Base-by-base conservation (phyloP, 2,797 vertebrate genomes). In the Argentina silus region DNA sequence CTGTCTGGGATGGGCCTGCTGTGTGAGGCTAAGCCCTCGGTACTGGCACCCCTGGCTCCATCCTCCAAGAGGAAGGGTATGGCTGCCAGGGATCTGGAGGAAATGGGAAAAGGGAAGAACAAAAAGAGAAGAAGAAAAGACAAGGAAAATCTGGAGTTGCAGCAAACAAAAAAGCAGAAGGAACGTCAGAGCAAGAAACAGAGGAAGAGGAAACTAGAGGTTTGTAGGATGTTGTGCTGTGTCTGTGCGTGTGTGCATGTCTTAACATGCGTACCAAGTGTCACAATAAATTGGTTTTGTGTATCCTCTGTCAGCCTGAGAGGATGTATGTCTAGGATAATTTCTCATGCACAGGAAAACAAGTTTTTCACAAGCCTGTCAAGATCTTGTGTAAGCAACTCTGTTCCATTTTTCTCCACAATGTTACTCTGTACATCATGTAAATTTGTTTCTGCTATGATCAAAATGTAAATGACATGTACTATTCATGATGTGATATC, bases 81-180 rank as follows among this genome's bases (percentile, higher is more conserved):
- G 2, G 61, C 47, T 0, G 70, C 74, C 55, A 88, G 86, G 62
- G 90, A 91, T 17, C 78, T 72, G 2, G 92, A 93, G 19, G 86
- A 88, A 53, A 84, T 88, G 45, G 67, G 70, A 43, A 81, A 77
- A 67, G 85, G 73, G 6, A 92, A 90, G 75, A 92, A 81, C 75
- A 93, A 91, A 81, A 94, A 94, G 86, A 91, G 88, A 80, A 92
- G 88, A 71, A 89, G 90, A 17, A 94, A 92, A 85, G 92, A 94
- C 70, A 93, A 93, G 75, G 92, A 94, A 70, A 93, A 93, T 50
- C 69, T 91, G 6, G 91, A 94, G 57, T 65, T 89, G n/a, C 85
- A 82, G 53, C 80, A 73, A 21, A 66, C 78, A 0, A 91, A 93
- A 59, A 93, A 91, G 43, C 89, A 83, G 72, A 93, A 94, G 77